Base-by-base conservation (phyloP, 2,113 vertebrate species). In the Microtus ochrogaster region DNA sequence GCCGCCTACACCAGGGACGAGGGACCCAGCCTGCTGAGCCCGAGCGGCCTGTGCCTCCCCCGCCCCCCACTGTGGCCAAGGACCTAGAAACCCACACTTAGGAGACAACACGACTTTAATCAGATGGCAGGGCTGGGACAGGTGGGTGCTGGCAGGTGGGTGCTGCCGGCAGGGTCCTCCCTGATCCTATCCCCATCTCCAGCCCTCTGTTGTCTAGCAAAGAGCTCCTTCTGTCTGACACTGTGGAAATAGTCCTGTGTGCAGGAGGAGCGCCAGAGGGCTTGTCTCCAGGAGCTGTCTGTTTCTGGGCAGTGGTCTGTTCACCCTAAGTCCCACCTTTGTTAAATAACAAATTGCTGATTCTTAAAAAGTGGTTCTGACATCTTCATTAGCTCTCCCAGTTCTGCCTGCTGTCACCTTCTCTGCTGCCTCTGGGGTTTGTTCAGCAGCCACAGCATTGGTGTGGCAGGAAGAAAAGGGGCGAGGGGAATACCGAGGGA, bases 11-110 rank as follows among this genome's bases (percentile, higher is more conserved):
- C 96, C 96, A 90, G 92, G 58, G 90, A 73, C 96, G 96, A 90
- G 92, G 58, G 92, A 76, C 96, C 97, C 95, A 78, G 96, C 90
- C 98, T 94, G 97, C 97, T 88, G 97, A 97, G 97, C 97, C 97
- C 92, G 4, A 97, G 84, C 55, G 90, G 86, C 97, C 95, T 86
- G 96, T 70, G 90, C 94, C 97, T 33, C 41, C 41, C 98, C 97
- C 94, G 91, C 97, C 61, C 97, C 41, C 98, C 95, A 7, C 81
- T 72, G 95, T 63, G 88, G 81, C 77, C 90, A 83, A 94, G 97
- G 95, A 98, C 98, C 96, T 96, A 96, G 97, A 98, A 95, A 96
- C 78, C 96, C 96, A 96, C 28, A 52, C 96, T 96, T 87, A 76
- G n/a, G 97, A 98, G 93, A 97, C 97, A 97, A 96, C 22, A 84